A percentile compares a stretch with the other conserved stretches of the same genome.
Evolutionary conservation across 1,140 invertebrate genomes (phyloP).

Genomic region (Pinna nobilis): DNA sequence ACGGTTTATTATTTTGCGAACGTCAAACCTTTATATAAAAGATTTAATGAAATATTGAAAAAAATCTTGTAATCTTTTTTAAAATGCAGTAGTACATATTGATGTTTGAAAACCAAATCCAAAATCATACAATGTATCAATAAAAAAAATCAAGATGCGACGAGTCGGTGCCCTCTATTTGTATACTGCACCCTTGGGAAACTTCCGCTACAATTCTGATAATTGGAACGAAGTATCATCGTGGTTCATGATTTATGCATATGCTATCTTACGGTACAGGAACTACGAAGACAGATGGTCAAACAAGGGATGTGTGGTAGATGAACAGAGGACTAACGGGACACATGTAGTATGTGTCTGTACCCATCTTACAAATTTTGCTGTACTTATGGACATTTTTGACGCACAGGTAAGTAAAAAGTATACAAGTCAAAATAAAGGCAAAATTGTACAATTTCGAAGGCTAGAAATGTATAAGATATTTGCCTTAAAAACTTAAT

Average conservation of each 20-base stretch:
- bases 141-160: not conserved
- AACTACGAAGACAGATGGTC: constrained; percentile 81
- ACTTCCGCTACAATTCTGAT: not conserved
- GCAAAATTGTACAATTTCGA: not conserved
- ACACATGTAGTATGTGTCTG: constrained; percentile 94
- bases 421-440: not conserved
- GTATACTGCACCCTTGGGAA: not conserved
- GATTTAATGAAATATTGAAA: too few relatives aligned
- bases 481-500: not conserved
- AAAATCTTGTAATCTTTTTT: too few relatives aligned
- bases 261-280: constrained; percentile 36
- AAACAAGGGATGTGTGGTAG: constrained; percentile 88
- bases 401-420: constrained; percentile 49
- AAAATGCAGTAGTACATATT: too few relatives aligned
- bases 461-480: not conserved
- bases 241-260: not conserved
- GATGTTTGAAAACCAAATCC: too few relatives aligned
- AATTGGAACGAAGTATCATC: not conserved
- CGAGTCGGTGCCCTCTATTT: not conserved
- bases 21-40: too few relatives aligned
- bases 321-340: constrained; percentile 82
- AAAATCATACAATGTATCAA: too few relatives aligned
- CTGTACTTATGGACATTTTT: constrained; percentile 76
- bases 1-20: too few relatives aligned
- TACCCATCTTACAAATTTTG: constrained; percentile 97